Evolutionary conservation across 2,113 vertebrate genomes (phyloP).

Genomic region (Sander lucioperca): DNA sequence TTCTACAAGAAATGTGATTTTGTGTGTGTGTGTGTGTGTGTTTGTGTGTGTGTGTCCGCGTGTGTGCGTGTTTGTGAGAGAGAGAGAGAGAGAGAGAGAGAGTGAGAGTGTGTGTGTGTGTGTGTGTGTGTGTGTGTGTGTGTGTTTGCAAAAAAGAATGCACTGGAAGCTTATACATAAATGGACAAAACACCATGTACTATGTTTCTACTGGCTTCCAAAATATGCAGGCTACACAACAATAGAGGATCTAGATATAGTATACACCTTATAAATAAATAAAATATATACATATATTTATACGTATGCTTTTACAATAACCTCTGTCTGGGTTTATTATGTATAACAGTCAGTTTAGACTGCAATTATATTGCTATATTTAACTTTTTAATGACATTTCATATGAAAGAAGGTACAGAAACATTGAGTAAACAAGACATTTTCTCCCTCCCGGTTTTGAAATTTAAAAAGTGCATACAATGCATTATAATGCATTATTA

Average conservation of each 20-base stretch:
- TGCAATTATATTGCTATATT: too few relatives aligned
- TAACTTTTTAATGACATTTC: too few relatives aligned
- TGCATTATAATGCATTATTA: too few relatives aligned
- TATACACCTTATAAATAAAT: not conserved
- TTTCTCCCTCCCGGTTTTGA: too few relatives aligned
- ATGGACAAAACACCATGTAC: not conserved
- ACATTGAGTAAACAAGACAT: too few relatives aligned
- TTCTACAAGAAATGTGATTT: slow-evolving; percentile 28
- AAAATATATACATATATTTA: not conserved
- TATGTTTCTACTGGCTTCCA: not conserved
- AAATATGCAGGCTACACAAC: not conserved
- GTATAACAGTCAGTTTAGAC: not conserved
- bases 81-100: too few relatives aligned
- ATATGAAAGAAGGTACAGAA: too few relatives aligned
- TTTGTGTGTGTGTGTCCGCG: not conserved
- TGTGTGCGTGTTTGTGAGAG: not conserved
- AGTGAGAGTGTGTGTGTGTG: too few relatives aligned
- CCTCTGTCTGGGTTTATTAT: not conserved
- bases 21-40: not conserved
- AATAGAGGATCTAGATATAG: not conserved
- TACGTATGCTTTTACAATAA: not conserved
- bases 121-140: too few relatives aligned
- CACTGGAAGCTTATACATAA: not conserved
- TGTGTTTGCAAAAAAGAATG: not conserved
- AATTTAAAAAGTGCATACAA: too few relatives aligned